Conservation (phyloP, 2,797 vertebrate species). For the Halcyon smyrnensis region DNA sequence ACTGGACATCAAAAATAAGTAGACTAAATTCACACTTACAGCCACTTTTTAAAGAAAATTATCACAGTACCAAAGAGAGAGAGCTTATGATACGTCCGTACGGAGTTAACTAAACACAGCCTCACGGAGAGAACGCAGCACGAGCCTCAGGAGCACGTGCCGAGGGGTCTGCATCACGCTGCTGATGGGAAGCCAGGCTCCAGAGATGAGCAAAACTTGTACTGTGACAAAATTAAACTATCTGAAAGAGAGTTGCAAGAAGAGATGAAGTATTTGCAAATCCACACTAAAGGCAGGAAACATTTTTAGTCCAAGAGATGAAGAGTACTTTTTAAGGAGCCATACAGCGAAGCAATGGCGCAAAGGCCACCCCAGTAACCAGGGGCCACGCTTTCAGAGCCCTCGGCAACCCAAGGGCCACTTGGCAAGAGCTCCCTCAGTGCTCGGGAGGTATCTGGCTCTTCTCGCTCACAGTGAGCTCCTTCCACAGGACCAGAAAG, state of each 20-base stretch:
- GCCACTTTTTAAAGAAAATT: slow-evolving; percentile 19
- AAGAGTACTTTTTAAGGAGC: neutral
- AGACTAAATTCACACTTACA: slow-evolving; percentile 30
- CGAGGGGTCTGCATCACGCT: rapidly evolving
- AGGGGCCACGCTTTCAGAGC: rapidly evolving
- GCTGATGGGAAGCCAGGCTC: neutral
- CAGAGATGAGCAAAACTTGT: neutral
- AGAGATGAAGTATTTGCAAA: neutral
- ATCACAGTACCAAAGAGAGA: neutral
- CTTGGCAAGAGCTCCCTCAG: neutral
- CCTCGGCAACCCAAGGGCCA: rapidly evolving
- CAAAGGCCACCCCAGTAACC: neutral
- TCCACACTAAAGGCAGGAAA: neutral
- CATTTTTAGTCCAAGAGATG: neutral
- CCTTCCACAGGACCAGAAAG: neutral
- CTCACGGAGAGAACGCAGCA: neutral
- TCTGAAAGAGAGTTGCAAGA: neutral
- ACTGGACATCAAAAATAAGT: slow-evolving; percentile 69
- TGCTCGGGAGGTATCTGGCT: rapidly evolving
- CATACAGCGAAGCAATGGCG: neutral
- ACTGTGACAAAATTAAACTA: neutral
- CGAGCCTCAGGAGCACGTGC: rapidly evolving
- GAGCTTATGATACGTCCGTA: neutral
- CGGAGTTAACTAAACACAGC: neutral
- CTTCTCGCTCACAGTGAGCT: neutral